Evolutionary conservation across 2,888 invertebrate species (phyloP), one percentile per base, ranked within the genome.

Genomic region (Folsomia manolachei): DNA sequence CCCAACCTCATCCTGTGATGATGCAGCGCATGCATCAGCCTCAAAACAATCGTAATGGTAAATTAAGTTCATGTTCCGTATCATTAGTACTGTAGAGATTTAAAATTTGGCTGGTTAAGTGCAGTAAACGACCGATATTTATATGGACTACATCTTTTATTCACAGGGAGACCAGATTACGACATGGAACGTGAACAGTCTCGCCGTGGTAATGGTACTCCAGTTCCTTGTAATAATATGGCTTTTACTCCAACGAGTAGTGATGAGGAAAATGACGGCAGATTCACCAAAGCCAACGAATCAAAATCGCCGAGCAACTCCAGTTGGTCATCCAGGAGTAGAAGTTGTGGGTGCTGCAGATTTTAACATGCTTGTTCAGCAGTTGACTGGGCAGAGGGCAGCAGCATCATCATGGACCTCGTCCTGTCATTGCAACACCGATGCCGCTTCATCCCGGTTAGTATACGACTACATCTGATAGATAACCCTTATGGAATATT

Each of bases 261-360:
- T 96, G 75, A 87, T 96, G 82, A 89, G 95, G 76, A 95, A 95
- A 86, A 94, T 95, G 94, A 95, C 94, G 4, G 94, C 94, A 1
- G 94, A 94, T 81, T 93, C 93, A 83, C 92, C 65, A 63, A 71
- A 93, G 80, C 87, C 87, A 24, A 89, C 39, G 4, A 4, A 39
- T 14, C 39, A 39, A 14, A 39, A 39, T 39, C 39, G 39, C 39
- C 39, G 39, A 4, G 14, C 39, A 9, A 4, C 39, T 39, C 39
- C 39, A 39, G 39, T 39, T 14, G 14, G 39, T 39, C 39, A 39
- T 39, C 39, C 39, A 4, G 39, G 14, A 39, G 4, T 39, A 39
- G 14, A 39, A 4, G 14, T 14, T 4, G 4, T 39, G 14, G 14
- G 14, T 14, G 14, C 39, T 4, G 39, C 39, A 39, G 14, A 39